Conservation (phyloP, 1,140 invertebrate genomes). For the Drosophila punjabiensis region DNA sequence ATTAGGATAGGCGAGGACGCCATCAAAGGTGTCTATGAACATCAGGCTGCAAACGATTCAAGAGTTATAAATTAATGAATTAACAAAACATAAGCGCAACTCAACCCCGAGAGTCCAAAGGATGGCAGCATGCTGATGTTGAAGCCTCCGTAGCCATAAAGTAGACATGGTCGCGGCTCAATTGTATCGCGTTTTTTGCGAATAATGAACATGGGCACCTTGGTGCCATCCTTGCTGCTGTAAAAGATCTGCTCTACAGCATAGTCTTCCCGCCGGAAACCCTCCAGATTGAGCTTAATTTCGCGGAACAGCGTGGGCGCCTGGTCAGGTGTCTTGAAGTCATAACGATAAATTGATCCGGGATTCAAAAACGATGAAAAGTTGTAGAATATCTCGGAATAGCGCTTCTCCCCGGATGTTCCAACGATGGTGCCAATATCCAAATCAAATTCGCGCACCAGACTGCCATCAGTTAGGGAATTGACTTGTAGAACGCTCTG, state of each 20-base stretch:
- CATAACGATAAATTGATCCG: slow-evolving; percentile 93
- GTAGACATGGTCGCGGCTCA: slow-evolving; percentile 91
- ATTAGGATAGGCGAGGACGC: slow-evolving; percentile 96
- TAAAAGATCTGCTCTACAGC: slow-evolving; percentile 97
- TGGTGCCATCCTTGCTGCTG: slow-evolving; percentile 96
- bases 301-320: slow-evolving; percentile 88
- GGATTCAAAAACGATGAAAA: slow-evolving; percentile 98
- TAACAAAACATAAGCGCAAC: not conserved
- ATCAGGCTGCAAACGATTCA: slow-evolving; percentile 86
- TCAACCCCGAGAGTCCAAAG: slow-evolving; percentile 86
- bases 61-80: not conserved
- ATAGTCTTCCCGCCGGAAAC: slow-evolving; percentile 93
- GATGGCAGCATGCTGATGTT: slow-evolving; percentile 96
- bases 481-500: slow-evolving; percentile 95
- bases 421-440: slow-evolving; percentile 95
- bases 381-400: slow-evolving; percentile 96
- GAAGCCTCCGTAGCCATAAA: slow-evolving; percentile 99
- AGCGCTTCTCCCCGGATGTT: slow-evolving; percentile 93
- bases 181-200: slow-evolving; percentile 89
- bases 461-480: slow-evolving; percentile 90
- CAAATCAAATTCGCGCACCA: slow-evolving; percentile 91
- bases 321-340: slow-evolving; percentile 89
- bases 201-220: slow-evolving; percentile 99
- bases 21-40: slow-evolving; percentile 96
- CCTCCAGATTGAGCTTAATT: slow-evolving; percentile 92